Conservation (phyloP, 2,797 vertebrate species). For the Pangasius mekongensis region DNA sequence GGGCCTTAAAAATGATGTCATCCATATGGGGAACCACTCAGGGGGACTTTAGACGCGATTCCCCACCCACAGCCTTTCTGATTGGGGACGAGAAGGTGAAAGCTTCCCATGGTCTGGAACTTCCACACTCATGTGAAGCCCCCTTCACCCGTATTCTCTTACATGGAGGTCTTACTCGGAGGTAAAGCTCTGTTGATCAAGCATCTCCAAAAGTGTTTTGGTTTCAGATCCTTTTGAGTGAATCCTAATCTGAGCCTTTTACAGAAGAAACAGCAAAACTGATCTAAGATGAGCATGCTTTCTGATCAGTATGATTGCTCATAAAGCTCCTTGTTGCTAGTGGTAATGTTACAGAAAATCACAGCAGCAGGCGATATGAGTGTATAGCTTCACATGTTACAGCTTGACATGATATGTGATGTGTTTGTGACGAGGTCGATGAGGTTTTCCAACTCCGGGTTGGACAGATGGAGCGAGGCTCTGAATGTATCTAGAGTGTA, state of each 20-base stretch:
- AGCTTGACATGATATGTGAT: constrained; percentile 10
- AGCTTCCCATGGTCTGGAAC: constrained; percentile 42
- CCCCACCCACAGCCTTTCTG: constrained; percentile 42
- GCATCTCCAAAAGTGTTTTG: constrained; percentile 17
- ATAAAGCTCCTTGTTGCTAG: constrained; percentile 63
- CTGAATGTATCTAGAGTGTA: background rate
- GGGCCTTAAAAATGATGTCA: constrained; percentile 42
- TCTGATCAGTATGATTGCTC: constrained; percentile 66
- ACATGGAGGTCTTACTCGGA: constrained; percentile 19
- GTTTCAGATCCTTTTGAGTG: background rate
- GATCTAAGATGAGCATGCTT: background rate
- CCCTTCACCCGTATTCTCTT: constrained; percentile 19
- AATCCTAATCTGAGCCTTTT: background rate
- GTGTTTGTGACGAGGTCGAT: background rate
- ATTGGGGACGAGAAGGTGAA: constrained; percentile 14
- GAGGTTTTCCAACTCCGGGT: background rate
- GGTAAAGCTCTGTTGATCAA: constrained; percentile 43
- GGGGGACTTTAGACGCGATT: constrained; percentile 38
- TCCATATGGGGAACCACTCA: constrained; percentile 39
- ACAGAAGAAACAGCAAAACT: constrained; percentile 8
- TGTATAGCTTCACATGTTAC: background rate
- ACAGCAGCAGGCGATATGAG: background rate
- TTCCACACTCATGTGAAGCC: constrained; percentile 37
- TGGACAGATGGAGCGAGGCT: background rate
- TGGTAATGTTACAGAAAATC: constrained; percentile 61